Conservation (phyloP, 2,888 invertebrate genomes). For the Hetaerina titia region DNA sequence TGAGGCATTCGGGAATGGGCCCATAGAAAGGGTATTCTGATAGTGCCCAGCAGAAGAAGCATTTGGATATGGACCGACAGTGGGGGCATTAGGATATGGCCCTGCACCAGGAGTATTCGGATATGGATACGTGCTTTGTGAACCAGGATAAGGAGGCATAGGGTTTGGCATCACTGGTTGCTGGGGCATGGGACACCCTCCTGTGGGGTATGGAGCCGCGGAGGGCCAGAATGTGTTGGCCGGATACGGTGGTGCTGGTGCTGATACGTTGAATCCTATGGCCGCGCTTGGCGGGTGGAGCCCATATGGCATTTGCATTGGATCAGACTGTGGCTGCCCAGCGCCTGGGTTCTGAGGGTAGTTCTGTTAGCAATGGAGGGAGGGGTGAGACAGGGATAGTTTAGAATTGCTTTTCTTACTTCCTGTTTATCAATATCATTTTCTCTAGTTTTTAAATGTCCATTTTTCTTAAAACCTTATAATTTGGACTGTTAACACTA, state of each 20-base stretch:
- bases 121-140: background rate
- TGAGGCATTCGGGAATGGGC: background rate
- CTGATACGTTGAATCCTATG: conserved; percentile 47
- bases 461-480: no score
- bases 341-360: conserved; percentile 6
- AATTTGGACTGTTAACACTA: no score
- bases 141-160: background rate
- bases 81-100: background rate
- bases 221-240: conserved; percentile 46
- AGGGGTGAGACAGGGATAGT: conserved; percentile 1
- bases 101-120: background rate
- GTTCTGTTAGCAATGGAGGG: conserved; percentile 21
- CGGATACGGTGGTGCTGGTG: conserved; percentile 42
- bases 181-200: background rate
- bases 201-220: conserved; percentile 30
- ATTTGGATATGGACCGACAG: background rate
- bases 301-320: conserved; percentile 23
- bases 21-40: background rate
- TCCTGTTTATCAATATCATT: background rate
- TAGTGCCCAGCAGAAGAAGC: background rate
- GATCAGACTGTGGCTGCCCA: conserved; percentile 7
- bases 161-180: background rate
- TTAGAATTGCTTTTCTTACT: background rate
- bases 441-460: no score
- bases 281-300: background rate